Evolutionary conservation across 2,797 vertebrate species (phyloP).

Genomic region (Smutsia gigantea): DNA sequence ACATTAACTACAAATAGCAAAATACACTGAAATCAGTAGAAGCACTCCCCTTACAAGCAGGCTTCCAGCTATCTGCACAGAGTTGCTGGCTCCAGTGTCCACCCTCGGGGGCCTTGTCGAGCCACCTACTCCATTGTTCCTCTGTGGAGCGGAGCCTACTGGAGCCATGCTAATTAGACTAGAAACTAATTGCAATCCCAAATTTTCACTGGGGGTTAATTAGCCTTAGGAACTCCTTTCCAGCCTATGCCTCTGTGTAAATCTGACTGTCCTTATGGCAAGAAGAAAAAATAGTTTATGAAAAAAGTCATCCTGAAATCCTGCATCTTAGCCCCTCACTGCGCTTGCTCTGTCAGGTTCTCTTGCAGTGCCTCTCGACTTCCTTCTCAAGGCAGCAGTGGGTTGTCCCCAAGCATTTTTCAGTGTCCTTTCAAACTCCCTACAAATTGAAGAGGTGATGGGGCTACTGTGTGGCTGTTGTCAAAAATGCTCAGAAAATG

Average conservation of each 20-base stretch:
- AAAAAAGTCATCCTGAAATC: neutral
- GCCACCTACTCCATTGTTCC: slow-evolving; percentile 17
- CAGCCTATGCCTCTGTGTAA: slow-evolving; percentile 41
- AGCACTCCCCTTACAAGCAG: neutral
- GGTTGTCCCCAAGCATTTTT: neutral
- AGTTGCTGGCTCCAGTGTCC: neutral
- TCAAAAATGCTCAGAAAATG: slow-evolving; percentile 42
- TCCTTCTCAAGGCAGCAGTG: neutral
- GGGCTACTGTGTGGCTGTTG: neutral
- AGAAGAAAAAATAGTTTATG: slow-evolving; percentile 46
- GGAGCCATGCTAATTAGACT: slow-evolving; percentile 54
- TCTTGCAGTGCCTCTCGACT: neutral
- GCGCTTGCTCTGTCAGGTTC: neutral
- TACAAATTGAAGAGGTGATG: neutral
- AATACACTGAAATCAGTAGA: neutral
- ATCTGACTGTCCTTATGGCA: slow-evolving; percentile 16
- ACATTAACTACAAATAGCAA: slow-evolving; percentile 37
- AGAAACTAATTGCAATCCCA: slow-evolving; percentile 52
- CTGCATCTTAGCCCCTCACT: neutral
- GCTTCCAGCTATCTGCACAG: neutral
- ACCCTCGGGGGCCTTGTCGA: neutral
- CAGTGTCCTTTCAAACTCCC: neutral
- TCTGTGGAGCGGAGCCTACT: neutral
- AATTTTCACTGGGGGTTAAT: slow-evolving; percentile 47
- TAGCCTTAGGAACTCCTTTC: slow-evolving; percentile 65